phyloP scores from a whole-genome alignment of 64 coral and sea anemone species.

The Exaiptasia diaphana region DNA sequence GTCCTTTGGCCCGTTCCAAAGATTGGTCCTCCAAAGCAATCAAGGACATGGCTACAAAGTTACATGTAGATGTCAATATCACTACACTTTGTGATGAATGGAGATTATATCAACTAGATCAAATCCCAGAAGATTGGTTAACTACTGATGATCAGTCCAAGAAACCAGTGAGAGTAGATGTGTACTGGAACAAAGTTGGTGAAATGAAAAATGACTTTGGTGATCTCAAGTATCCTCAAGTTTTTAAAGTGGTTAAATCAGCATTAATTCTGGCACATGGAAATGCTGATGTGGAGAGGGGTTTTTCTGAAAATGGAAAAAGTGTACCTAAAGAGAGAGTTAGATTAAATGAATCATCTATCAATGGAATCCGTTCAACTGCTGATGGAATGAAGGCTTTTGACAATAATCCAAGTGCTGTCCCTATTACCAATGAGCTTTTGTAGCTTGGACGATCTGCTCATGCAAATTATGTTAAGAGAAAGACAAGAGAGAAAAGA shows the following conservation, averaged over 20 bases:
- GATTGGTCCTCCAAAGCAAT: conserved; percentile 54
- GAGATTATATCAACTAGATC: conserved; percentile 59
- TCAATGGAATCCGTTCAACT: conserved; percentile 57
- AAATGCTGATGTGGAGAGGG: conserved; percentile 31
- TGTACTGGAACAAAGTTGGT: conserved; percentile 55
- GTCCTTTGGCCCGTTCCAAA: conserved; percentile 40
- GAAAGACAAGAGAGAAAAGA: conserved; percentile 21
- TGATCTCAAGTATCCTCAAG: conserved; percentile 38
- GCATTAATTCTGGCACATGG: conserved; percentile 40
- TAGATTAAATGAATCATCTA: conserved; percentile 43
- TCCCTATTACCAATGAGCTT: conserved; percentile 48
- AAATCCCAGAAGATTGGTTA: conserved; percentile 53
- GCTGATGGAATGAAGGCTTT: conserved; percentile 64
- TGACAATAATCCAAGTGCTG: conserved; percentile 47
- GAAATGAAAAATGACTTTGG: conserved; percentile 28
- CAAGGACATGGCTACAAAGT: conserved; percentile 27
- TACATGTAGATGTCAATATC: conserved; percentile 51
- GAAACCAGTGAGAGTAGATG: conserved; percentile 40
- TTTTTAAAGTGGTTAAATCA: conserved; percentile 53
- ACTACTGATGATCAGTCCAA: conserved; percentile 27
- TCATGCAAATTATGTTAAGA: conserved; percentile 44
- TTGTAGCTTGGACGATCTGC: conserved; percentile 46
- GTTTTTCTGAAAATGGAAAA: conserved; percentile 59
- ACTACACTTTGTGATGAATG: conserved; percentile 54
- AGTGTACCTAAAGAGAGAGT: conserved; percentile 51